Evolutionary conservation across 92 coral and sea anemone genomes (phyloP), one percentile per base, ranked within the genome.

Genomic region (Phenganax marumi): DNA sequence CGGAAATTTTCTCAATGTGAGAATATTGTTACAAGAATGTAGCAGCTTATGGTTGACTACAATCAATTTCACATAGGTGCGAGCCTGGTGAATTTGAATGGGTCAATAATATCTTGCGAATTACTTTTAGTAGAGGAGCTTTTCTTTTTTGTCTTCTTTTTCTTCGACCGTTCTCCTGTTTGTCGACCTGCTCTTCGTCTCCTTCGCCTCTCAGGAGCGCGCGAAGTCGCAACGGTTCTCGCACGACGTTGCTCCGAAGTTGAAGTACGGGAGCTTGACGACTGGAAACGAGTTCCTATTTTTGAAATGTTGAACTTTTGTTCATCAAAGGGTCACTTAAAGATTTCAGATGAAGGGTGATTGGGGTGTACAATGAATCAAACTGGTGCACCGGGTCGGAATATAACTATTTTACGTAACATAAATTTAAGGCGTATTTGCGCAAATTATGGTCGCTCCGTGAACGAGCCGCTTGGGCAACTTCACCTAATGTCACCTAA

Each of bases 171-270:
- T 26, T 12, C 93, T 60, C 70, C 87, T 62, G 61, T 90, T 52
- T 63, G 88, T 72, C 55, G 84, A 75, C 13, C 86, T 81, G 90
- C 81, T 70, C 84, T 81, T 53, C 80, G 76, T 61, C 91, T 64
- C 43, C 91, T 72, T 56, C 87, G 52, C 19, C 82, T 60, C 48
- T 85, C 79, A 5, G 86, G 78, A 33, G 43, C 43, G 51, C 97
- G 88, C n/a, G 92, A 75, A 7, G 93, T 86, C 61, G 97, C 88
- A 7, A 87, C 93, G 10, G 97, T 82, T 68, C 97, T 84, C 12
- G 91, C 90, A 55, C 90, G 84, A 16, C 85, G 72, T 61, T 43
- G 66, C 3, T 83, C 55, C 17, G 85, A 56, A 22, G 49, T 90
- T 80, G 75, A 68, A 82, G 77, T 51, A 11, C 16, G 39, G 18